Evolutionary conservation across 2,797 vertebrate species (phyloP), one percentile per base, ranked within the genome.

Genomic region (Enteromius argenteus): DNA sequence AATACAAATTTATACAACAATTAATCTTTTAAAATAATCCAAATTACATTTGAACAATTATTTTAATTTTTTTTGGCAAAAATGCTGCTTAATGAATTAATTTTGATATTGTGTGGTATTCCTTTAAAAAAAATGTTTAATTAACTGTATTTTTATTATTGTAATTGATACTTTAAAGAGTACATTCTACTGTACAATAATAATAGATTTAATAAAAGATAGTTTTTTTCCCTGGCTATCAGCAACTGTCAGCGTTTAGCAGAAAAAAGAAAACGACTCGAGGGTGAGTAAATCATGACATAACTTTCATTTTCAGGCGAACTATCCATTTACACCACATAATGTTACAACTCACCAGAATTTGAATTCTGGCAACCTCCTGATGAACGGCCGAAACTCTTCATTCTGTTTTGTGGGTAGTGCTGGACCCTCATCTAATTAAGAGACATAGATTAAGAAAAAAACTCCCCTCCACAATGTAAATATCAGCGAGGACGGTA

Each of bases 371-470:
- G 98, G 98, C 88, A 99, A 96, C 93, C 98, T 96, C 90, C 98
- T 96, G 88, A 99, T 99, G 94, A 99, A 99, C 79, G 98, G 98
- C 82, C 98, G 96, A 89, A 99, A 99, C 91, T 99, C 98, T 91
- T 99, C 98, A 0, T 99, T 99, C 94, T 99, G 98, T 92, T 97
- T 98, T 90, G 98, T 99, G 0, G 98, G 98, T 89, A 99, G 95
- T 53, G 97, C 95, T 85, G 98, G 98, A 72, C 98, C 98, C 0
- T 99, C 98, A 88, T 99, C 98, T 99, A 89, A 35, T 89, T 73
- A 11, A 83, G 35, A 60, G 1, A 37, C 17, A 23, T 88, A 10
- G 58, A 8, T 85, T 23, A 35, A 39, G 11, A 44, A 3, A 37
- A 37, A 8, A 19, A 7, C 8, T 39, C 5, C 10, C 5, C 10